These are phyloP conservation scores for Gadopsis bispinosus DNA, from an alignment of 2,797 vertebrate species.

Conservation along the genomic window DNA sequence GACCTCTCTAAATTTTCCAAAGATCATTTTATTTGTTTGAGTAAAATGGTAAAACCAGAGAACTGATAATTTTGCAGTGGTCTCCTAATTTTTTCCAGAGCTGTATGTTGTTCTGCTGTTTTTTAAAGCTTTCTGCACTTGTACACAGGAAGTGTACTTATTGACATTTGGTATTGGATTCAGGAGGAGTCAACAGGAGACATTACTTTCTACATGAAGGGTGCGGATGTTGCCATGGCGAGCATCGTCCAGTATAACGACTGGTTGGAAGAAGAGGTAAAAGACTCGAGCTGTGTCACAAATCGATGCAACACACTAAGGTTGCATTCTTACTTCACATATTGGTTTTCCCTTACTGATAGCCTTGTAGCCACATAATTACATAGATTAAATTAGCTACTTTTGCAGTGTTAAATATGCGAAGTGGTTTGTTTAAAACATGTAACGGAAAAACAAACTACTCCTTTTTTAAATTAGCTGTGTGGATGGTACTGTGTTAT, in stretches of 20 bases:
- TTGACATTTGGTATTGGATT: slow-evolving; percentile 27
- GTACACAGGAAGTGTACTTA: background rate
- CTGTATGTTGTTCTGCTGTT: background rate
- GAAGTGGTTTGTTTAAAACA: background rate
- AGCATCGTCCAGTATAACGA: slow-evolving; percentile 98
- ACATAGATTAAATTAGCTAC: background rate
- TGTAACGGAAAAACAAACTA: background rate
- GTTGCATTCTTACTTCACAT: too few relatives aligned
- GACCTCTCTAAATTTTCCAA: too few relatives aligned
- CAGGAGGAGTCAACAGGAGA: slow-evolving; percentile 96
- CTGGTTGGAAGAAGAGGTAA: slow-evolving; percentile 98
- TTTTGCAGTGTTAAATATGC: too few relatives aligned
- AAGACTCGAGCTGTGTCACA: background rate
- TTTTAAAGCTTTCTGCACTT: background rate
- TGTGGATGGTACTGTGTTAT: background rate
- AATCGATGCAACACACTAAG: background rate
- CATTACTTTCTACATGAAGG: slow-evolving; percentile 98
- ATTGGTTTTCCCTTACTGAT: background rate
- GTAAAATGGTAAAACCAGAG: too few relatives aligned
- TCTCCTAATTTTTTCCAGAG: too few relatives aligned
- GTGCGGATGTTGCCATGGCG: slow-evolving; percentile 96
- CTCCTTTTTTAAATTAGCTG: background rate
- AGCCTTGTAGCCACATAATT: background rate
- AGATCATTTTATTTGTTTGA: too few relatives aligned
- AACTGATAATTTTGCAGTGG: too few relatives aligned